Percentiles rank a stretch among this genome's conserved stretches.
Conservation (phyloP, 2,888 invertebrate species). For the Himalopsyche japonica region DNA sequence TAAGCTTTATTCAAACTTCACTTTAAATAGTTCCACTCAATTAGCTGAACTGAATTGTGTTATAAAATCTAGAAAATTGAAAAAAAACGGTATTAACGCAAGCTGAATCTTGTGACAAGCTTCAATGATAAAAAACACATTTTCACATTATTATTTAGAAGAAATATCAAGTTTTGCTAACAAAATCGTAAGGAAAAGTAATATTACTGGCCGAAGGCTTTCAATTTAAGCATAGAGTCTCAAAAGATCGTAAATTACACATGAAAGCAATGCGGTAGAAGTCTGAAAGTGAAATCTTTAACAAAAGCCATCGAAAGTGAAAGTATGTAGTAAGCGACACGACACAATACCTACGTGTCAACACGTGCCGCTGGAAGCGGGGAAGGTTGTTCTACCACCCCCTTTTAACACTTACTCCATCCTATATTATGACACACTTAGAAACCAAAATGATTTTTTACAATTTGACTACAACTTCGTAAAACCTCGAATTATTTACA, state of each 20-base stretch:
- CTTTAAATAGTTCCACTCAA: too few relatives aligned
- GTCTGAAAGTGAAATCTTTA: constrained; percentile 31
- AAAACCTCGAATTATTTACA: too few relatives aligned
- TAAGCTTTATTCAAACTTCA: too few relatives aligned
- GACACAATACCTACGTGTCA: constrained; percentile 33
- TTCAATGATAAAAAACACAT: too few relatives aligned
- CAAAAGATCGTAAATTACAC: constrained; percentile 25
- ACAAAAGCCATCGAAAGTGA: constrained; percentile 37
- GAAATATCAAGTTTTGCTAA: too few relatives aligned
- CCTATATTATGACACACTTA: not conserved
- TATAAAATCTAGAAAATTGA: too few relatives aligned
- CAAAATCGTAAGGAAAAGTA: not conserved
- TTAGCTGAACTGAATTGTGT: too few relatives aligned
- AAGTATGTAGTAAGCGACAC: constrained; percentile 26
- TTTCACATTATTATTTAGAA: too few relatives aligned
- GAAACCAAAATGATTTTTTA: not conserved
- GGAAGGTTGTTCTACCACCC: not conserved
- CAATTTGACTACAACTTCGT: too few relatives aligned
- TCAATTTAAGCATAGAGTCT: not conserved
- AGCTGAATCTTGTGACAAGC: too few relatives aligned
- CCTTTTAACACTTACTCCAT: not conserved
- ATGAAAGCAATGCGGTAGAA: constrained; percentile 6
- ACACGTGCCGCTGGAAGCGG: constrained; percentile 26
- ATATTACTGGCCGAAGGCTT: not conserved
- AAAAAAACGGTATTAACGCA: too few relatives aligned